A percentile compares a stretch with the other conserved stretches of the same genome.
phyloP scores from a whole-genome alignment of 2,113 vertebrate genomes.

The Rhabdomys dilectus region DNA sequence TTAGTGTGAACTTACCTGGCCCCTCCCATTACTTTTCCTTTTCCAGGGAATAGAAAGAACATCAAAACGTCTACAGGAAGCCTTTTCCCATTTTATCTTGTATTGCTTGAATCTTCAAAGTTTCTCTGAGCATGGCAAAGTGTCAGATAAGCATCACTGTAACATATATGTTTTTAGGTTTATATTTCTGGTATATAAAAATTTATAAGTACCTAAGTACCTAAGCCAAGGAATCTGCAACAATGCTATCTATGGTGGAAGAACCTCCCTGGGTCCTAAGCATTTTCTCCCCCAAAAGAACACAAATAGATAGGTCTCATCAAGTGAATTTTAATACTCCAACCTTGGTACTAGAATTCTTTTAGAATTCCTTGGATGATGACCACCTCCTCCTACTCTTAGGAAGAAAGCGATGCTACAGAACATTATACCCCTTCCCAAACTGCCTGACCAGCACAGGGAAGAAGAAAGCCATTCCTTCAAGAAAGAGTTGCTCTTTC shows the following conservation, averaged over 20 bases:
- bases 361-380: constrained; percentile 72
- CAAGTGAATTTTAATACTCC: neutral
- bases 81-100: neutral
- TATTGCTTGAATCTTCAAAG: neutral
- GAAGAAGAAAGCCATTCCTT: constrained; percentile 5
- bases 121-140: neutral
- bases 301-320: neutral
- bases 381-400: neutral
- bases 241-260: neutral
- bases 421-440: constrained; percentile 56
- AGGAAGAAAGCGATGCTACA: constrained; percentile 18
- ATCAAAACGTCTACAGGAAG: neutral
- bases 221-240: neutral
- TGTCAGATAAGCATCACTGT: neutral
- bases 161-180: neutral
- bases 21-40: neutral
- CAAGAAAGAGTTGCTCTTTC: neutral
- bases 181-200: neutral
- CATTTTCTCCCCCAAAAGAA: neutral
- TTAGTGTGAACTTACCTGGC: neutral
- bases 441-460: neutral
- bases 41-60: neutral
- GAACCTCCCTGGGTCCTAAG: neutral
- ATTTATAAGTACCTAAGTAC: neutral
- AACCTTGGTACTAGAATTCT: constrained; percentile 71